Evolutionary conservation across 2,797 vertebrate genomes (phyloP).

Genomic region (Esox masquinongy): DNA sequence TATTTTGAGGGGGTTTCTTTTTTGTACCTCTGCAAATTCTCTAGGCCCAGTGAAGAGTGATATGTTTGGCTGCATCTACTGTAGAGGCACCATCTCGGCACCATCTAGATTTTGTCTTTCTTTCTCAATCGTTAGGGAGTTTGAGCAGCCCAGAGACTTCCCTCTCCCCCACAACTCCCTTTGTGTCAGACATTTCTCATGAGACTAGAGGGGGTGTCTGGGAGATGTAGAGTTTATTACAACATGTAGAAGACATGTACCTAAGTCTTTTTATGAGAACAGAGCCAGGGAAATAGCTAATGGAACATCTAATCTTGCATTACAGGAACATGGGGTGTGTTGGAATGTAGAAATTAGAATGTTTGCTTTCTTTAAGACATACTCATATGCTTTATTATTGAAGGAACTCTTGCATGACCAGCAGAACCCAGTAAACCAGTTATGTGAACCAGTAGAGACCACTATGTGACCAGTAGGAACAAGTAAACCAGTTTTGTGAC

Average conservation of each 20-base stretch:
- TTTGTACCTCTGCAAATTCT: slow-evolving; percentile 38
- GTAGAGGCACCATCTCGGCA: background rate
- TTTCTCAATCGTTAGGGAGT: background rate
- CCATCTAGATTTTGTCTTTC: background rate
- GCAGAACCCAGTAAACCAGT: too few species aligned
- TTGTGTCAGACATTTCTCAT: background rate
- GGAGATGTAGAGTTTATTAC: background rate
- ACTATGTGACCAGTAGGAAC: too few species aligned
- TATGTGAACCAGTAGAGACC: too few species aligned
- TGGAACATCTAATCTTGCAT: background rate
- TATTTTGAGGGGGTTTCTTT: slow-evolving; percentile 52
- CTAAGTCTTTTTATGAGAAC: background rate
- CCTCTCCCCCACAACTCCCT: background rate
- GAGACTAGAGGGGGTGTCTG: background rate
- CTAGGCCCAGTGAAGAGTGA: slow-evolving; percentile 9
- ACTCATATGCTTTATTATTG: background rate
- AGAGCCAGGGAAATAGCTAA: background rate
- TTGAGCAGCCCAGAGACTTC: background rate
- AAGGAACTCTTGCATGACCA: background rate
- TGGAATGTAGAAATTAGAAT: background rate
- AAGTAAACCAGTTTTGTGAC: background rate
- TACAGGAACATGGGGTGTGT: background rate
- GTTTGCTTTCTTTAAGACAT: background rate
- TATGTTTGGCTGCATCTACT: background rate
- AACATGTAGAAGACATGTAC: background rate